Percentiles rank a stretch among this genome's conserved stretches.
phyloP scores from a whole-genome alignment of 1,140 invertebrate genomes.

The Polypedilum pembai region DNA sequence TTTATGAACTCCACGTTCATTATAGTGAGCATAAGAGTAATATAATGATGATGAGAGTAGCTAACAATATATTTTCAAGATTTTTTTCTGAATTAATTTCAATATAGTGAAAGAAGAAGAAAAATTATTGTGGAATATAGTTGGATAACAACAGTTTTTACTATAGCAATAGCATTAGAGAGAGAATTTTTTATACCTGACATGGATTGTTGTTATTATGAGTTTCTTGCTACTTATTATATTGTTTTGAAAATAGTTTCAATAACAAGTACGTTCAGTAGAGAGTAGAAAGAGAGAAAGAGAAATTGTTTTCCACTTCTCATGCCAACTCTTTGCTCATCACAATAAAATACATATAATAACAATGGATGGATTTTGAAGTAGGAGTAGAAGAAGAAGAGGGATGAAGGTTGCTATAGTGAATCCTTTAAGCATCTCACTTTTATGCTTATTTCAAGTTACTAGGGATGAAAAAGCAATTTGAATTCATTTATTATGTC shows the following conservation, averaged over 20 bases:
- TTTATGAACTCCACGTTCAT: no score
- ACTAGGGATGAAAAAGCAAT: slow-evolving; percentile 1
- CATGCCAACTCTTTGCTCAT: not conserved
- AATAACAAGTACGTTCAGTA: not conserved
- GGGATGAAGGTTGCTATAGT: slow-evolving; percentile 7
- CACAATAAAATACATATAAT: not conserved
- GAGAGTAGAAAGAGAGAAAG: not conserved
- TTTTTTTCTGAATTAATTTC: no score
- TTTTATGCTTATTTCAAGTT: slow-evolving; percentile 21
- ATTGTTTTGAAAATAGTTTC: not conserved
- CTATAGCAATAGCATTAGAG: no score
- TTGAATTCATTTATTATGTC: slow-evolving; percentile 25
- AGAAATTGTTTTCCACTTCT: not conserved
- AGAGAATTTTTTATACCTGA: no score
- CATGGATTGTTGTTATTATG: no score
- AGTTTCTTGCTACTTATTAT: no score
- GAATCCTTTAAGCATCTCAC: slow-evolving; percentile 21
- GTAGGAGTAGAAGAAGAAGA: slow-evolving; percentile 2
- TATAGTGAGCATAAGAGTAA: no score
- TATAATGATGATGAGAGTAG: no score
- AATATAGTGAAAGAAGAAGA: no score
- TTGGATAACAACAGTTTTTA: no score
- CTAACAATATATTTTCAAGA: no score
- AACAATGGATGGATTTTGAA: slow-evolving; percentile 1
- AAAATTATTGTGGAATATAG: no score